Percentiles rank a stretch among this genome's conserved stretches.
Conservation (phyloP, 2,113 vertebrate genomes). For the Microtus montanus region DNA sequence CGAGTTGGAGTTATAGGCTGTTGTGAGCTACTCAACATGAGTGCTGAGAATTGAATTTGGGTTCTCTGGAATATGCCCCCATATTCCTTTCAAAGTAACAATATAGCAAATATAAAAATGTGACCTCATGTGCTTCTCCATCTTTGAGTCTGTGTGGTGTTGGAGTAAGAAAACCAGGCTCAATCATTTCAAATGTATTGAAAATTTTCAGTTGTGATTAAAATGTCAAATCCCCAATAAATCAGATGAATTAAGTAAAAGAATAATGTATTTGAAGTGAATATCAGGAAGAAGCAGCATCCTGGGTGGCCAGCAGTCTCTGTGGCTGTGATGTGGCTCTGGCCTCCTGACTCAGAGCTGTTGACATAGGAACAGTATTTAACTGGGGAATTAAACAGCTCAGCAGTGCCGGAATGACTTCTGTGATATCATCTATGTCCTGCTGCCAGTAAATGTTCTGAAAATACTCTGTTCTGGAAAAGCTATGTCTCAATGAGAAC, state of each 20-base stretch:
- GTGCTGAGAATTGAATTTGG: not conserved
- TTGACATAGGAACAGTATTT: conserved; percentile 54
- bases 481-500: conserved; percentile 66
- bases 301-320: not conserved
- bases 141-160: not conserved
- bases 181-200: not conserved
- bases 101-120: not conserved
- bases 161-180: not conserved
- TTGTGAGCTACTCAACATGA: not conserved
- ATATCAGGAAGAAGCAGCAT: not conserved
- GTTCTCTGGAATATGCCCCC: not conserved
- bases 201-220: not conserved
- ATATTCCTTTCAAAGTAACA: not conserved
- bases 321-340: not conserved
- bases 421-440: conserved; percentile 66
- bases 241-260: not conserved
- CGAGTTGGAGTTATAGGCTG: too few species aligned
- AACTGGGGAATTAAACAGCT: conserved; percentile 59
- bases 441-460: conserved; percentile 70
- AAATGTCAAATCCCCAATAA: conserved; percentile 40
- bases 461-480: conserved; percentile 76
- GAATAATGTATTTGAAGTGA: not conserved
- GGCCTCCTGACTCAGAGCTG: not conserved
- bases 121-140: not conserved
- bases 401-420: conserved; percentile 68